Evolutionary conservation across 1,140 invertebrate species (phyloP).

Genomic region (Homarus americanus): DNA sequence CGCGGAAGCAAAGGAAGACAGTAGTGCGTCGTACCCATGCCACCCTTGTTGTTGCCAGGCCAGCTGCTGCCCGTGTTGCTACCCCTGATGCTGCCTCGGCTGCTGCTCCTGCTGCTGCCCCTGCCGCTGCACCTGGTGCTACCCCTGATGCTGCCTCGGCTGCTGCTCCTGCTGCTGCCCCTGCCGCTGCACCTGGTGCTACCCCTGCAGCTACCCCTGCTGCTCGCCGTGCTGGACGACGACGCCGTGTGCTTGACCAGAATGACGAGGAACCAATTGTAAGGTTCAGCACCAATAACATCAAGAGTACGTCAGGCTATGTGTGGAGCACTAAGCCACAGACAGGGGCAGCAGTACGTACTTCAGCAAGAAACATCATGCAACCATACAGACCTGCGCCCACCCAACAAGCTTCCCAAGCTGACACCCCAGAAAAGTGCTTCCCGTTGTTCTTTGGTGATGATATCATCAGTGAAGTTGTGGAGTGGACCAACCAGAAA

Average conservation of each 20-base stretch:
- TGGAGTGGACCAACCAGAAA: slow-evolving; percentile 54
- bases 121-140: no score
- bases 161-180: no score
- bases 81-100: neutral
- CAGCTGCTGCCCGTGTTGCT: slow-evolving; percentile 16
- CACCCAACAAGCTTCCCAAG: slow-evolving; percentile 23
- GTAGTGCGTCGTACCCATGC: no score
- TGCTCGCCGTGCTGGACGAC: neutral
- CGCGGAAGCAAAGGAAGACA: no score
- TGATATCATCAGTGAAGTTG: slow-evolving; percentile 47
- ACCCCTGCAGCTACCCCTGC: slow-evolving; percentile 27
- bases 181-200: slow-evolving; percentile 9
- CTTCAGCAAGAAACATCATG: slow-evolving; percentile 42
- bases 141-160: no score
- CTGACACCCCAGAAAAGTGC: slow-evolving; percentile 45
- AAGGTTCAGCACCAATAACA: slow-evolving; percentile 4
- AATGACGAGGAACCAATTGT: slow-evolving; percentile 29
- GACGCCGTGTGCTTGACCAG: neutral
- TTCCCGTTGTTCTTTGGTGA: slow-evolving; percentile 40
- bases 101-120: no score
- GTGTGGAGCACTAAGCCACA: slow-evolving; percentile 38
- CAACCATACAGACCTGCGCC: slow-evolving; percentile 12
- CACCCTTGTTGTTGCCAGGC: neutral
- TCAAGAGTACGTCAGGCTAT: slow-evolving; percentile 34
- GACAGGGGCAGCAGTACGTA: slow-evolving; percentile 13